Conservation (phyloP, 2,888 invertebrate genomes). For the Chelonus formosanus region DNA sequence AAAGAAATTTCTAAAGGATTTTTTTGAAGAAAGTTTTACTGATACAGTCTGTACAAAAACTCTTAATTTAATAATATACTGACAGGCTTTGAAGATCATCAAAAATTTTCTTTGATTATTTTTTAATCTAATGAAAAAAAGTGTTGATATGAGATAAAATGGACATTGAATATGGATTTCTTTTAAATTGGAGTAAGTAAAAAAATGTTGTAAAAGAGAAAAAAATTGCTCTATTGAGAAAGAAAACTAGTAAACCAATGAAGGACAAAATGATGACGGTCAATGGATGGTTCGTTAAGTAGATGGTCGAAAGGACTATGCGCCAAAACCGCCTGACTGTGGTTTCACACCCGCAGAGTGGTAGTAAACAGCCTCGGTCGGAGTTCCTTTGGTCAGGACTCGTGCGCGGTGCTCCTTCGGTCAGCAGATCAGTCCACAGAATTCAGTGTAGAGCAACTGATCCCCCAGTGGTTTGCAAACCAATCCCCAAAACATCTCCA, state of each 20-base stretch:
- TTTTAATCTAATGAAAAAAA: no score
- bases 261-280: constrained; percentile 57
- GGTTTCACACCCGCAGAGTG: constrained; percentile 64
- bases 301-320: constrained; percentile 58
- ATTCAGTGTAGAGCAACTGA: constrained; percentile 1
- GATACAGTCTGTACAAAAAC: no score
- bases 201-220: no score
- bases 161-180: no score
- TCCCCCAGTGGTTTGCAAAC: constrained; percentile 9
- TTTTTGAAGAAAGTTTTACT: no score
- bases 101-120: no score
- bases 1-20: no score
- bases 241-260: constrained; percentile 45
- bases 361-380: constrained; percentile 50
- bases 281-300: constrained; percentile 60
- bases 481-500: constrained; percentile 1
- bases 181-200: no score
- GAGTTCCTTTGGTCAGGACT: constrained; percentile 54
- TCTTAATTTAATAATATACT: no score
- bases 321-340: constrained; percentile 64
- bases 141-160: no score
- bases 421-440: constrained; percentile 33
- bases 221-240: no score
- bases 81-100: no score
- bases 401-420: constrained; percentile 37